Conservation (phyloP, 2,888 invertebrate genomes). For the Uropetala carovei region DNA sequence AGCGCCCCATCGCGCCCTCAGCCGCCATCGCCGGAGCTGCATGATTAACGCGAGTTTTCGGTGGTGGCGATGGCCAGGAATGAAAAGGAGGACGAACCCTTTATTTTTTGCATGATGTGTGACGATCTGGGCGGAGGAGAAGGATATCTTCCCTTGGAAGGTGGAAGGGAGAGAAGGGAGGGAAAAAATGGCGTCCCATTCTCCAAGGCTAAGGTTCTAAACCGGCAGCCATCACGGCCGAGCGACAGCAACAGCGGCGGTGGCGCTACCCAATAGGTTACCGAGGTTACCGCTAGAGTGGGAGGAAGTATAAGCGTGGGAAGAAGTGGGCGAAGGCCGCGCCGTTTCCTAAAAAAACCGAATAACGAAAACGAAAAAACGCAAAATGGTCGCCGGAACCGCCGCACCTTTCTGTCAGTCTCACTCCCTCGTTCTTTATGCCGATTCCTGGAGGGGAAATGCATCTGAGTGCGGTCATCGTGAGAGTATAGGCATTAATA, state of each 20-base stretch:
- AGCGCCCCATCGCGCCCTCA: not conserved
- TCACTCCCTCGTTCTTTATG: not conserved
- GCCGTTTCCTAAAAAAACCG: conserved; percentile 26
- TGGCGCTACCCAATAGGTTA: conserved; percentile 31
- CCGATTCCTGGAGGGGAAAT: not conserved
- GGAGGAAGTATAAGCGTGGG: conserved; percentile 25
- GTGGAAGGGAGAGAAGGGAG: not conserved
- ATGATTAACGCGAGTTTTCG: not conserved
- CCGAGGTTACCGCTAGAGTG: conserved; percentile 29
- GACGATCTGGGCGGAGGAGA: not conserved
- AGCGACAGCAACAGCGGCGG: conserved; percentile 8
- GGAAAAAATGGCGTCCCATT: not conserved
- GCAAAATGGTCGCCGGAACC: conserved; percentile 8
- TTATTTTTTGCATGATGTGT: not conserved
- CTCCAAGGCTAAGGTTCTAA: conserved; percentile 32
- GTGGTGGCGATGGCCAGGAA: not conserved
- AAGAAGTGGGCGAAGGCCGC: conserved; percentile 27
- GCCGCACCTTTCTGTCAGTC: not conserved
- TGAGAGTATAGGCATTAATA: not conserved
- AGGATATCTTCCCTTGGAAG: not conserved
- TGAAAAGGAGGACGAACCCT: not conserved
- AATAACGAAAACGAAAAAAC: conserved; percentile 27
- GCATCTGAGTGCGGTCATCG: not conserved
- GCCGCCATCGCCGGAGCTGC: not conserved
- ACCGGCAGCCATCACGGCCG: conserved; percentile 28